Percentiles rank a stretch among this genome's conserved stretches.
phyloP scores from a whole-genome alignment of 2,113 vertebrate species.

The Lasiurus borealis region DNA sequence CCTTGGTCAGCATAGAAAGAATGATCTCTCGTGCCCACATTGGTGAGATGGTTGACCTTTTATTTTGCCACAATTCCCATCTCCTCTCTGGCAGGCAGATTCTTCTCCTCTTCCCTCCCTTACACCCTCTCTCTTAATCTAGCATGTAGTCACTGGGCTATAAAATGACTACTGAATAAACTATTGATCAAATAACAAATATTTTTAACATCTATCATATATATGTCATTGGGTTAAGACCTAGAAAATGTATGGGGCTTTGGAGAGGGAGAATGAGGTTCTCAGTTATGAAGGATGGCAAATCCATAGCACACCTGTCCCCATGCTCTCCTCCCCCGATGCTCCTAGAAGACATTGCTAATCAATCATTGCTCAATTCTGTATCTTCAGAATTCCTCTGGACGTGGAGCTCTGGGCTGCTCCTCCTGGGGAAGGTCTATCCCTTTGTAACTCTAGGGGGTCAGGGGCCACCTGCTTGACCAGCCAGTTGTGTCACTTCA shows the following conservation, averaged over 20 bases:
- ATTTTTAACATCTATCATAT: background rate
- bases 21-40: no score
- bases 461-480: background rate
- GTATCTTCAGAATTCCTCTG: background rate
- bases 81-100: background rate
- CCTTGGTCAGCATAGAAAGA: background rate
- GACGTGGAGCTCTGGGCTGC: background rate
- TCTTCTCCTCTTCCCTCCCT: background rate
- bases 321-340: rapidly evolving
- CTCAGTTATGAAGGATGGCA: background rate
- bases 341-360: background rate
- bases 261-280: background rate
- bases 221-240: conserved; percentile 1
- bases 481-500: background rate
- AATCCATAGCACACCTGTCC: rapidly evolving
- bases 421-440: background rate
- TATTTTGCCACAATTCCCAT: rapidly evolving
- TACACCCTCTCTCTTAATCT: background rate
- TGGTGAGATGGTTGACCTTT: background rate
- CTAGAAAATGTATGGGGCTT: background rate
- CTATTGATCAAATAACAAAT: conserved; percentile 14
- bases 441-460: rapidly evolving
- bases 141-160: background rate
- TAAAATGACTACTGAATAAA: conserved; percentile 18
- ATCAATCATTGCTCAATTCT: background rate